phyloP scores from a whole-genome alignment of 30 jellyfish, hydroid and myxozoan species.

The Sanderia malayensis region DNA sequence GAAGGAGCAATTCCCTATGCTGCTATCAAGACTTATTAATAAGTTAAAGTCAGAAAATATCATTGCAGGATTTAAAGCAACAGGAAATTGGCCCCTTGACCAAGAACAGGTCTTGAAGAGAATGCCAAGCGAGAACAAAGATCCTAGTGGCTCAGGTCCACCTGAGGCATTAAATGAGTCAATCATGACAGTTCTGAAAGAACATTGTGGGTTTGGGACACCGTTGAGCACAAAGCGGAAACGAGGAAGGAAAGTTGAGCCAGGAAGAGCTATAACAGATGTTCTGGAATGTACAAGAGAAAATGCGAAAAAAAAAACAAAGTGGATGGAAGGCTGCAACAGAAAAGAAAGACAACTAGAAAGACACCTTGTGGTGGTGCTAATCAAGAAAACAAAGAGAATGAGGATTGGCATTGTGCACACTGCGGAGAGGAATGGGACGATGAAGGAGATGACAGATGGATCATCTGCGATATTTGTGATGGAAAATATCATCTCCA shows the following conservation, averaged over 20 bases:
- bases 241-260: neutral
- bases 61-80: constrained; percentile 21
- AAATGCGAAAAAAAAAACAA: neutral
- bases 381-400: neutral
- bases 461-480: neutral
- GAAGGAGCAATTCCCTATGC: constrained; percentile 16
- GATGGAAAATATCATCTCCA: neutral
- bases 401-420: neutral
- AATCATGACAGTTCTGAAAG: neutral
- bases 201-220: neutral
- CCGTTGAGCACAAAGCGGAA: neutral
- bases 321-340: neutral
- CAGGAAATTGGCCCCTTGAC: constrained; percentile 17
- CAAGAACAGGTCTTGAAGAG: constrained; percentile 4
- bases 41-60: constrained; percentile 5
- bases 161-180: neutral
- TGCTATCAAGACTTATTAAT: neutral
- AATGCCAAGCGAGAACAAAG: constrained; percentile 13
- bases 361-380: neutral
- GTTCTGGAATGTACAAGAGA: neutral
- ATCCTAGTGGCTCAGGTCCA: neutral
- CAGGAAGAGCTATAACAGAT: neutral
- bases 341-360: neutral
- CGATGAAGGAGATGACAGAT: neutral
- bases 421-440: neutral